phyloP scores from a whole-genome alignment of 2,797 vertebrate genomes.

The Phyllotis vaccarum region DNA sequence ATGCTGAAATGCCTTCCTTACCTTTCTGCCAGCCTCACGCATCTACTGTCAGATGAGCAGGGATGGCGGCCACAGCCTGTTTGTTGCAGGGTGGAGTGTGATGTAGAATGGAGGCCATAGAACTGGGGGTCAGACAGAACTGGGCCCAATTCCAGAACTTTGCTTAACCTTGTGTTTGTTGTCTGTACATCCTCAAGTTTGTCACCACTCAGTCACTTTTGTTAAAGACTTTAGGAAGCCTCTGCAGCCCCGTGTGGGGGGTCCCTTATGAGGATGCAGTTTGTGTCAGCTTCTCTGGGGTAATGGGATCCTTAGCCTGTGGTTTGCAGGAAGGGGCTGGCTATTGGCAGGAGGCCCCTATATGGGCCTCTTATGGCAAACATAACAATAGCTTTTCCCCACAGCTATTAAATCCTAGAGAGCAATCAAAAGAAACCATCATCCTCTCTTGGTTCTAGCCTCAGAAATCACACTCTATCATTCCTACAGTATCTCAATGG shows the following conservation, averaged over 20 bases:
- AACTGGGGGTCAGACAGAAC: neutral
- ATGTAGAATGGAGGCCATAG: neutral
- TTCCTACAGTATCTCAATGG: neutral
- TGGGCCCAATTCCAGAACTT: neutral
- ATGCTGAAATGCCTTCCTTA: neutral
- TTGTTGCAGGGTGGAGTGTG: neutral
- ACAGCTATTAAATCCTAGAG: neutral
- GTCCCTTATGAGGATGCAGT: neutral
- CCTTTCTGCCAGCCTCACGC: neutral
- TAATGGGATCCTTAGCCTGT: neutral
- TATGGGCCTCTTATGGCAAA: neutral
- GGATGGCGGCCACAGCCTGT: neutral
- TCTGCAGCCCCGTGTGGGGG: neutral
- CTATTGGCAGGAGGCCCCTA: neutral
- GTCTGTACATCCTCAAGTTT: accelerated
- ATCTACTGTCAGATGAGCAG: neutral
- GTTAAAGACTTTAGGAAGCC: neutral
- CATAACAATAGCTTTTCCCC: neutral
- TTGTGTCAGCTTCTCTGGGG: neutral
- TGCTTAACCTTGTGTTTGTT: neutral
- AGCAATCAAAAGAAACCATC: neutral
- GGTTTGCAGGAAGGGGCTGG: neutral
- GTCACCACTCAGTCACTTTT: neutral
- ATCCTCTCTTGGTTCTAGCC: neutral
- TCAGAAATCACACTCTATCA: neutral